A percentile compares a stretch with the other conserved stretches of the same genome.
Evolutionary conservation across 1,140 invertebrate species (phyloP).

Genomic region (Asobara japonica): DNA sequence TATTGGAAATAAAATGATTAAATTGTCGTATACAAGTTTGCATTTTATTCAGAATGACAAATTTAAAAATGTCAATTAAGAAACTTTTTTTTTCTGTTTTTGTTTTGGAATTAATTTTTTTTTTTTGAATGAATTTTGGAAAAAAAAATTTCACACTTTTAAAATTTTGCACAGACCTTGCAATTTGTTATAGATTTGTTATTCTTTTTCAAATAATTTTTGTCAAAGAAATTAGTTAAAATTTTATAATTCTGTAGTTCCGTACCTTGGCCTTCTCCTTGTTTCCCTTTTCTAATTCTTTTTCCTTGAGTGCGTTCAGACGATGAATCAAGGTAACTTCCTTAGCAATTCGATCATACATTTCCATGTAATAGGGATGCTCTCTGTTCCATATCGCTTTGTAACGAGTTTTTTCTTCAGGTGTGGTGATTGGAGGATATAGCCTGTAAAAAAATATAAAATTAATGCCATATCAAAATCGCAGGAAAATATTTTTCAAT

Average conservation of each 20-base stretch:
- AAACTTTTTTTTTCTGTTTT: no score
- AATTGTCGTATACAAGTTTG: no score
- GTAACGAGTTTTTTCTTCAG: neutral
- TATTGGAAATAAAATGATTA: no score
- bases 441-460: neutral
- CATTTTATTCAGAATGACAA: no score
- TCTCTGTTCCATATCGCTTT: neutral
- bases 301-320: neutral
- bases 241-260: neutral
- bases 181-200: no score
- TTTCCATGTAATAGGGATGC: neutral
- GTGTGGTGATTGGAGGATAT: neutral
- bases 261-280: neutral
- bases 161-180: no score
- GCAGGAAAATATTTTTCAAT: slow-evolving; percentile 67
- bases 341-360: neutral
- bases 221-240: no score
- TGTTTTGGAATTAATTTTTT: no score
- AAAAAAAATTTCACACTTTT: neutral
- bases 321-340: neutral
- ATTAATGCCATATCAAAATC: neutral
- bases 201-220: neutral
- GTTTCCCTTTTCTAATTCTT: slow-evolving; percentile 1
- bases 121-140: neutral
- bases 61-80: no score